Base-by-base conservation (phyloP, 2,888 invertebrate genomes). In the Atethmia centrago region DNA sequence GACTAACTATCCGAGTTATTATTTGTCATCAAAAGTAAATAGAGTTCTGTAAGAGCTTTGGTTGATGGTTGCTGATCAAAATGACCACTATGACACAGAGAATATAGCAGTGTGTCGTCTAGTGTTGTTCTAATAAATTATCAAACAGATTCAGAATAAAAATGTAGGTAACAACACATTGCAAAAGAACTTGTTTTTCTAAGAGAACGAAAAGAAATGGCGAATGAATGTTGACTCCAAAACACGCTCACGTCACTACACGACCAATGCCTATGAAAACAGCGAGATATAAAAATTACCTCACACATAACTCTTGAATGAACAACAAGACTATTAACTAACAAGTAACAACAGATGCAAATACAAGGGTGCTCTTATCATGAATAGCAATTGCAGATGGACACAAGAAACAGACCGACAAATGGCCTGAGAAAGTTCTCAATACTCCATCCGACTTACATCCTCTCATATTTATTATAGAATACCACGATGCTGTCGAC, bases 311-410 rank as follows among this genome's bases (percentile, higher is more conserved):
- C 19, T 19, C 53, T 56, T 65, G 61, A 47, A 66, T 55, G 40
- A 42, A 83, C 65, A 73, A 83, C 83, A 79, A 65, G 64, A 53
- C 80, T 79, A 65, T 68, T 68, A 83, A 68, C 45, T n/a, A 61
- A 79, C 66, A 83, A 68, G 40, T n/a, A 61, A 79, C 66, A 83
- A 72, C 79, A 83, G 67, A 83, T 79, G 64, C 74, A 65, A 82
- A 82, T 56, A 61, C 79, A 82, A 78, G 64, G 45, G 28, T 55
- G 49, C 19, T 45, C 49, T 79, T 80, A 79, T 83, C 72, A 58
- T 42, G 21, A 79, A 79, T 61, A 68, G 68, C 83, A 61, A 68
- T 42, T 83, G 64, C 64, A 80, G 62, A 66, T 63, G 56, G 19
- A 55, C 55, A 31, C 47, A 67, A 79, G 55, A 64, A 67, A 58